These are phyloP conservation scores for Champsocephalus gunnari DNA, from an alignment of 2,797 vertebrate genomes.

Conservation along the genomic window DNA sequence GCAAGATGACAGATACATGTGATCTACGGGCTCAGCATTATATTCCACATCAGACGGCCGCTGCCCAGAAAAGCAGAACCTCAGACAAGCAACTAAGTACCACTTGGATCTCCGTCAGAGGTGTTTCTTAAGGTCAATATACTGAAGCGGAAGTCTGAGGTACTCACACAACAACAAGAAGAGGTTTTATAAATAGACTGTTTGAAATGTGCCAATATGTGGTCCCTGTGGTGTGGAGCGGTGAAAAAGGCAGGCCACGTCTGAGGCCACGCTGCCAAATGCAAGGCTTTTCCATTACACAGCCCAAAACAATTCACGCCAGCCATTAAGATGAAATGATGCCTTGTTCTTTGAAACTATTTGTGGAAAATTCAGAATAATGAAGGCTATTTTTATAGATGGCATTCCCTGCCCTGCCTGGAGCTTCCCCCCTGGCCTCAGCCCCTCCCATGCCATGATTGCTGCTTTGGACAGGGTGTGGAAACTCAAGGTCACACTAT, in stretches of 20 bases:
- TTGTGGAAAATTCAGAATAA: conserved; percentile 84
- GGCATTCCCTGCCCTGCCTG: conserved; percentile 80
- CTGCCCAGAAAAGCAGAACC: conserved; percentile 75
- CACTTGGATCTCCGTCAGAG: conserved; percentile 72
- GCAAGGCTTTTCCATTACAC: conserved; percentile 80
- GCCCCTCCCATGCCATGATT: conserved; percentile 52
- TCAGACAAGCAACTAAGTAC: conserved; percentile 70
- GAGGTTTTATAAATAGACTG: conserved; percentile 76
- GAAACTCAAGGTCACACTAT: conserved; percentile 91
- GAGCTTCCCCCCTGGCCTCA: conserved; percentile 49
- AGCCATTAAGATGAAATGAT: conserved; percentile 84
- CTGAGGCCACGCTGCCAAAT: conserved; percentile 76
- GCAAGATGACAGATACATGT: conserved; percentile 65
- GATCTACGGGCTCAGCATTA: conserved; percentile 63
- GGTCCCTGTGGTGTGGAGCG: conserved; percentile 80
- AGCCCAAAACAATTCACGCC: conserved; percentile 82
- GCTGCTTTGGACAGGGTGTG: conserved; percentile 86
- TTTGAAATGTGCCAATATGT: conserved; percentile 84
- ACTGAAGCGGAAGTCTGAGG: conserved; percentile 80
- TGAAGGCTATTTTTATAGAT: conserved; percentile 83
- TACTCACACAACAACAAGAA: conserved; percentile 80
- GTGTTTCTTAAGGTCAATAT: conserved; percentile 80
- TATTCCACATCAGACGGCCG: conserved; percentile 68
- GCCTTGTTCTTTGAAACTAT: conserved; percentile 84
- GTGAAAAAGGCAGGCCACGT: conserved; percentile 79